Conservation (phyloP, 2,888 invertebrate genomes). For the Ephialtes manifestator region DNA sequence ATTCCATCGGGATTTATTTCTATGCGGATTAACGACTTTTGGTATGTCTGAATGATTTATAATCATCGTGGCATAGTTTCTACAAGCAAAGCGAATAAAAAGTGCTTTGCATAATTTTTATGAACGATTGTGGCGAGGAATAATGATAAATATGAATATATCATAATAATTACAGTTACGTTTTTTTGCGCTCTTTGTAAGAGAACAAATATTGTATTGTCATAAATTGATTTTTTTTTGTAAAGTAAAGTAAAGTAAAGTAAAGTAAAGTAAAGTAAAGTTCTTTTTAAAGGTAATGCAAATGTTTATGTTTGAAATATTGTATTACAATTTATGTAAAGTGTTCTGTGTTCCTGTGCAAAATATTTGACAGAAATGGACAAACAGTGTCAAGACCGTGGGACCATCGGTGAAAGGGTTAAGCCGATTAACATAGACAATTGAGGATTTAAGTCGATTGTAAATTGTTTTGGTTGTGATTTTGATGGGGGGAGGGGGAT, state of each 20-base stretch:
- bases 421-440: conserved; percentile 42
- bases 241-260: no score
- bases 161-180: background rate
- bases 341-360: background rate
- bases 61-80: background rate
- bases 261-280: no score
- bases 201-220: background rate
- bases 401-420: conserved; percentile 8
- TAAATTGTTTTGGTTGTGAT: background rate
- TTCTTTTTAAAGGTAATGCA: no score
- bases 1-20: background rate
- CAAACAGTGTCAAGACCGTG: background rate
- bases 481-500: background rate
- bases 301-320: background rate
- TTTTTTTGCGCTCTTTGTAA: background rate
- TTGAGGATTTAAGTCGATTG: conserved; percentile 24
- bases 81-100: background rate
- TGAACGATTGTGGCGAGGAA: background rate
- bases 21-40: background rate
- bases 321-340: background rate
- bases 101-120: background rate
- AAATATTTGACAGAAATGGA: background rate
- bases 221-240: no score
- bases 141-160: background rate
- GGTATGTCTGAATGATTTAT: background rate